A percentile compares a stretch with the other conserved stretches of the same genome.
phyloP scores from a whole-genome alignment of 2,113 vertebrate genomes.

The Anoura caudifer region DNA sequence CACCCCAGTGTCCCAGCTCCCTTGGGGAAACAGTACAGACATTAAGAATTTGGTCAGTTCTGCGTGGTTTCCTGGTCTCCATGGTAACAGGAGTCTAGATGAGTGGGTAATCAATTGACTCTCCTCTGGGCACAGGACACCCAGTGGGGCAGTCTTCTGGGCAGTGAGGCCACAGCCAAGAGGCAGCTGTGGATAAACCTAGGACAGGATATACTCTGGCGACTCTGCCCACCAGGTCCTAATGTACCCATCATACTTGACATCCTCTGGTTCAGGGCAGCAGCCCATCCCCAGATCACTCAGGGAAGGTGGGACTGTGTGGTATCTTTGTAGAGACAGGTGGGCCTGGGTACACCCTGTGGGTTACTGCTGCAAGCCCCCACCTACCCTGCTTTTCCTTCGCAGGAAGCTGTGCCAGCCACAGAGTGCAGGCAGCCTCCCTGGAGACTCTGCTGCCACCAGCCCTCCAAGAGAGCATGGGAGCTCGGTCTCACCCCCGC shows the following conservation, averaged over 20 bases:
- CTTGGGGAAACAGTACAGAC: background rate
- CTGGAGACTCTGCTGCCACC: conserved; percentile 82
- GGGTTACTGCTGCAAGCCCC: background rate
- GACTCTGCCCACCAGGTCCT: background rate
- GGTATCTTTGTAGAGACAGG: background rate
- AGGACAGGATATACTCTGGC: fast-evolving
- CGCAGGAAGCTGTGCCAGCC: conserved; percentile 90
- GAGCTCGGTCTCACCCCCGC: conserved; percentile 87
- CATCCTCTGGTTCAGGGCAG: background rate
- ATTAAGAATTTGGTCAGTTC: background rate
- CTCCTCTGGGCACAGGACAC: background rate
- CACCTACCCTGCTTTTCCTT: background rate
- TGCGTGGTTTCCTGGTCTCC: background rate
- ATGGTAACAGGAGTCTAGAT: background rate
- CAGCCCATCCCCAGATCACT: background rate
- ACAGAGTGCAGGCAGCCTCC: conserved; percentile 78
- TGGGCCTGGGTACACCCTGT: fast-evolving
- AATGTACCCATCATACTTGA: fast-evolving
- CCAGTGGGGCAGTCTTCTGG: background rate
- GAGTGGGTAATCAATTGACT: background rate
- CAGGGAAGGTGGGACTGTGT: too few species aligned
- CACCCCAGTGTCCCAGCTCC: background rate
- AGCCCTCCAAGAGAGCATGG: conserved; percentile 86
- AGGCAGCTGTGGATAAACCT: background rate
- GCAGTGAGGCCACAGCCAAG: background rate